A percentile compares a stretch with the other conserved stretches of the same genome.
phyloP scores from a whole-genome alignment of 2,113 vertebrate genomes.

The Cheilinus undulatus region DNA sequence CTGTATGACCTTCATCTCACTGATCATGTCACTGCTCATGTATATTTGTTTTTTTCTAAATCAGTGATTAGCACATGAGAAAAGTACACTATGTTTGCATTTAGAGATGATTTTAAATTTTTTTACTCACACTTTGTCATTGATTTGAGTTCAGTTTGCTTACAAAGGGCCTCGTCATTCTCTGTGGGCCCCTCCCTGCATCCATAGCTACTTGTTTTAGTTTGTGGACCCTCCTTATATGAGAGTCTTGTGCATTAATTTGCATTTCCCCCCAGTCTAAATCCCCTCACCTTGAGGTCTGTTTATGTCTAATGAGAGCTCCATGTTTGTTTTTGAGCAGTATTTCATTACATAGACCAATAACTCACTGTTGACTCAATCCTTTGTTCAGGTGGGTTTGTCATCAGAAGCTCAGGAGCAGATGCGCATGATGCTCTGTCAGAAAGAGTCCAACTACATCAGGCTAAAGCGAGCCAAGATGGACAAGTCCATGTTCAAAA shows the following conservation, averaged over 20 bases:
- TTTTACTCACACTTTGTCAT: slow-evolving; percentile 14
- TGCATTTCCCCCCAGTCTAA: background rate
- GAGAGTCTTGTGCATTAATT: no score
- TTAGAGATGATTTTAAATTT: background rate
- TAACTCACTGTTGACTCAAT: background rate
- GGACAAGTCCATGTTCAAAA: slow-evolving; percentile 98
- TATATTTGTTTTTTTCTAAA: slow-evolving; percentile 28
- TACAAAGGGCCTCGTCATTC: no score
- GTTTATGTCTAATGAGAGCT: slow-evolving; percentile 15
- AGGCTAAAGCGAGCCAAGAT: slow-evolving; percentile 98
- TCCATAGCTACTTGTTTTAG: no score
- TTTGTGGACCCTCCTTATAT: no score
- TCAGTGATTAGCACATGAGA: background rate
- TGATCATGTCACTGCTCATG: slow-evolving; percentile 5
- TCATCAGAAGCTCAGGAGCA: slow-evolving; percentile 97
- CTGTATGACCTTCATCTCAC: slow-evolving; percentile 17
- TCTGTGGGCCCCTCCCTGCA: no score
- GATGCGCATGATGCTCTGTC: slow-evolving; percentile 99
- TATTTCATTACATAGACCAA: background rate
- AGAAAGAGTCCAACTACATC: slow-evolving; percentile 99
- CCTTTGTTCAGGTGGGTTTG: slow-evolving; percentile 89
- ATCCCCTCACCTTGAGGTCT: background rate
- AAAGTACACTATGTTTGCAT: background rate
- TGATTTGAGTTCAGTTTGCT: background rate
- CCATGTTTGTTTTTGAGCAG: background rate